These are phyloP conservation scores for Oreortyx pictus DNA, from an alignment of 2,797 vertebrate species.

Conservation along the genomic window DNA sequence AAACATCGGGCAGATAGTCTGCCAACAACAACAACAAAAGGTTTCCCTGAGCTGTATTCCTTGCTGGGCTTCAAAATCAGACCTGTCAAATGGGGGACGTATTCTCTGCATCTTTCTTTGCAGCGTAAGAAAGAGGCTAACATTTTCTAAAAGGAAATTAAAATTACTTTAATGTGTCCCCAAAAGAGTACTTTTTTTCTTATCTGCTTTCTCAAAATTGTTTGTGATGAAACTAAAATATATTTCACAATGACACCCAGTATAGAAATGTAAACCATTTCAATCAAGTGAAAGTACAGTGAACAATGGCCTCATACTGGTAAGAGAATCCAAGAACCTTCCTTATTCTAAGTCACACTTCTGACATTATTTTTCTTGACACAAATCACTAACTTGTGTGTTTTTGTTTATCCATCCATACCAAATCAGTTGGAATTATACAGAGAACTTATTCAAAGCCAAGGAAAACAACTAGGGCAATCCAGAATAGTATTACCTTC, in stretches of 20 bases:
- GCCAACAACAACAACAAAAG: neutral
- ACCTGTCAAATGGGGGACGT: neutral
- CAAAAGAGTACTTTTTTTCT: neutral
- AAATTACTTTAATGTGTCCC: neutral
- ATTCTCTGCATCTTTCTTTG: neutral
- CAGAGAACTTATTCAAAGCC: neutral
- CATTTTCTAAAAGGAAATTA: neutral
- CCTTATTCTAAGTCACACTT: neutral
- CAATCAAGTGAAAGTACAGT: neutral
- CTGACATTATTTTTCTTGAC: neutral
- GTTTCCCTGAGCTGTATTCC: neutral
- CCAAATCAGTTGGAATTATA: neutral
- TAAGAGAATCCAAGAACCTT: accelerated
- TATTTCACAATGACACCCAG: neutral
- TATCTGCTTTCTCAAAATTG: neutral
- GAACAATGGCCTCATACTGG: neutral
- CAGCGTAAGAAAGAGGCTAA: neutral
- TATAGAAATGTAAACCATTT: neutral
- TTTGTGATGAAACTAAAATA: neutral
- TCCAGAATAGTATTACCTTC: neutral
- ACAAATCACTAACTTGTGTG: neutral
- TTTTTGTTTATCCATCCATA: neutral
- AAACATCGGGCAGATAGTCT: neutral
- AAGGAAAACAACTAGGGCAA: neutral
- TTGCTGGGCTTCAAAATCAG: neutral